These are phyloP conservation scores for Isoperla grammatica DNA, from an alignment of 2,888 invertebrate genomes.

Conservation along the genomic window DNA sequence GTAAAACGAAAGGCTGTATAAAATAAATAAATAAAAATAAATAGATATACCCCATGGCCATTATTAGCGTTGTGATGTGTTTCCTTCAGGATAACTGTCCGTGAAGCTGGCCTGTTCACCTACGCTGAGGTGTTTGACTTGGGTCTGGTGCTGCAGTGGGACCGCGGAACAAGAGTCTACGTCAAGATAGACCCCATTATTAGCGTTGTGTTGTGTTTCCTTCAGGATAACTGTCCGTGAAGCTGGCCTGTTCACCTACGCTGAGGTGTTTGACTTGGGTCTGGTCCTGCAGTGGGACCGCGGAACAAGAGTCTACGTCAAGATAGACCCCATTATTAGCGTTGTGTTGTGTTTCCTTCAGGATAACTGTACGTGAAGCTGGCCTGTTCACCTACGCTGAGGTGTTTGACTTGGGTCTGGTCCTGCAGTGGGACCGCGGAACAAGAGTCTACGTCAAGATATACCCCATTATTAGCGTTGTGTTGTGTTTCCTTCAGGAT, in stretches of 20 bases:
- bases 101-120: slow-evolving; percentile 67
- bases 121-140: slow-evolving; percentile 73
- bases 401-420: slow-evolving; percentile 67
- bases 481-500: too few species aligned
- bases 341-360: too few species aligned
- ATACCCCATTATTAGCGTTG: too few species aligned
- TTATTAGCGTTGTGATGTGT: too few species aligned
- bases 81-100: slow-evolving; percentile 53
- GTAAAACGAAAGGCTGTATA: too few species aligned
- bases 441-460: too few species aligned
- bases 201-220: too few species aligned
- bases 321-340: too few species aligned
- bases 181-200: too few species aligned
- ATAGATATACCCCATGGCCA: too few species aligned
- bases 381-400: slow-evolving; percentile 62
- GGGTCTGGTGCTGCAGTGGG: slow-evolving; percentile 80
- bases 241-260: slow-evolving; percentile 69
- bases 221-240: slow-evolving; percentile 56
- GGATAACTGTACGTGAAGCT: too few species aligned
- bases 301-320: slow-evolving; percentile 75
- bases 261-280: slow-evolving; percentile 72
- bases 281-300: slow-evolving; percentile 80
- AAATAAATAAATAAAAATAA: too few species aligned
- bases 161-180: slow-evolving; percentile 73
- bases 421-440: slow-evolving; percentile 79